A percentile compares a stretch with the other conserved stretches of the same genome.
These are phyloP conservation scores for Balaeniceps rex DNA, from an alignment of 2,113 vertebrate species.

Conservation along the genomic window DNA sequence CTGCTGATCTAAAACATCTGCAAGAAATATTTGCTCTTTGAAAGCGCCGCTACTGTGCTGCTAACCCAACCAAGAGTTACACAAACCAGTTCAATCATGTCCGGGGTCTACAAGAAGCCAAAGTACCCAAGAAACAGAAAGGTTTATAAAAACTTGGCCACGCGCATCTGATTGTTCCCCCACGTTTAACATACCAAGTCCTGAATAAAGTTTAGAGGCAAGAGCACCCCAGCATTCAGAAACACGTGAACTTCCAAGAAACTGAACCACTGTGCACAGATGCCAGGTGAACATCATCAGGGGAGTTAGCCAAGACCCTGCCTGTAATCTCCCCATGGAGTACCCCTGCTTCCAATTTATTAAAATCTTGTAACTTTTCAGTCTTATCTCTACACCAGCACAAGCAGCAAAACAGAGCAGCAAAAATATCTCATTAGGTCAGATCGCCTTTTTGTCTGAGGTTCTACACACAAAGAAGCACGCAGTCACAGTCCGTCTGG, in stretches of 20 bases:
- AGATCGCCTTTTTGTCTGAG: neutral
- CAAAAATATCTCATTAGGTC: neutral
- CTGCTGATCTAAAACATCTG: conserved; percentile 40
- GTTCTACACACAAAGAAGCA: neutral
- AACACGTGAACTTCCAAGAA: neutral
- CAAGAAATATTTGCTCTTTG: neutral
- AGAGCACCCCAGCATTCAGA: neutral
- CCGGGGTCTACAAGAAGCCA: rapidly evolving
- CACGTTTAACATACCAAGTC: neutral
- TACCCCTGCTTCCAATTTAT: neutral
- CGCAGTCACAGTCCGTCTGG: neutral
- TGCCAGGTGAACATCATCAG: neutral
- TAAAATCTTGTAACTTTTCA: neutral
- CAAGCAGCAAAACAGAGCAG: neutral
- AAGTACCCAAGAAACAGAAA: neutral
- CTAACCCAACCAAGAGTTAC: neutral
- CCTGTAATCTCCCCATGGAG: neutral
- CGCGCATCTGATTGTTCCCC: neutral
- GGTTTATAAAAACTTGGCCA: neutral
- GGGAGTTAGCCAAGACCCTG: neutral
- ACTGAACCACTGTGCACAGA: rapidly evolving
- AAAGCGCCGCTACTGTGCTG: neutral
- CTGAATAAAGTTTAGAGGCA: neutral
- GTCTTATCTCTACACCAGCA: neutral
- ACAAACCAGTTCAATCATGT: neutral